Base-by-base conservation (phyloP, 1,140 invertebrate species). In the Caenorhabditis briggsae region DNA sequence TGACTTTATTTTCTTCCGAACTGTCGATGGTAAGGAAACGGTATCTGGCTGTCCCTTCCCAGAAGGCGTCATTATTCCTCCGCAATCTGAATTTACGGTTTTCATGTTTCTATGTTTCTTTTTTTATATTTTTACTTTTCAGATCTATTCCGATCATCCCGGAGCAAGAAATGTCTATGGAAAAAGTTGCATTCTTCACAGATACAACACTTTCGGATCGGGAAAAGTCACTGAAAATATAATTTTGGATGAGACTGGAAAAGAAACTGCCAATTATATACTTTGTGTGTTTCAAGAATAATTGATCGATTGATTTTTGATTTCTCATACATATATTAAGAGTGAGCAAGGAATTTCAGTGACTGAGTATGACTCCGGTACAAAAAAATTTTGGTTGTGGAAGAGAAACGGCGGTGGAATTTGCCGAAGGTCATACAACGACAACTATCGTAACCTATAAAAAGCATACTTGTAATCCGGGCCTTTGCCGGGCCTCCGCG, bases 231-330 rank as follows among this genome's bases (percentile, higher is more conserved):
- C 25, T 33, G 59, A 64, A 33, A 41, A 64, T 64, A 33, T 25
- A 1, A 25, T 64, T 33, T 33, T 64, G 59, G 59, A 64, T 64
- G 59, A 25, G 11, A 41, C 9, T 14, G 59, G 59, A 25, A 64
- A 64, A 11, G 59, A 64, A n/a, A 41, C 59, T 12, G 59, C 59
- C n/a, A 64, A 64, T 64, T 33, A 64, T 64, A 12, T 64, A 1
- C n/a, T 64, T 25, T 64, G 59, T 64, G 59, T 33, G 25, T 64
- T 64, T 41, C 20, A 33, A 64, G 59, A 41, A 64, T 64, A 33
- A 41, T 33, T 64, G 11, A 59, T 20, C n/a, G 3, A 20, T 5
- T 53, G 50, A 59, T 59, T 59, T 59, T 59, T 59, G 33, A 33
- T 33, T 59, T n/a, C n/a, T 59, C 56, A 8, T 5, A 59, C 12